Evolutionary conservation across 53 echinoderm and acorn worm species (phyloP), one percentile per base, ranked within the genome.

Genomic region (Holothuria scabra): DNA sequence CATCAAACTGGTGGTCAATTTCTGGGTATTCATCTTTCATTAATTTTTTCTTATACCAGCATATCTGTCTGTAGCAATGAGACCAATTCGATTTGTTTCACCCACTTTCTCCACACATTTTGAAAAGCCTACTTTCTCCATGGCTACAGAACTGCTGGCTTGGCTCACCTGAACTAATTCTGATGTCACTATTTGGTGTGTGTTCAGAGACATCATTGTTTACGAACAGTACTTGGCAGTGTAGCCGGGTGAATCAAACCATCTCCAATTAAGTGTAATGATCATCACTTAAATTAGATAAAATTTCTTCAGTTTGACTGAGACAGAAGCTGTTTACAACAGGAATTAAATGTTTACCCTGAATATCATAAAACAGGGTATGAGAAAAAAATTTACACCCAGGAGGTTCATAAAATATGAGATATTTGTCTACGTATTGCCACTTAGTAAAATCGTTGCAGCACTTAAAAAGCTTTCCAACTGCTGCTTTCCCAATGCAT

Each of bases 1-100:
- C 68, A 56, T 87, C 87, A 56, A 66, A 87, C 65, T 87, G 87
- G 66, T 87, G 87, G 11, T 49, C 20, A 14, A 87, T 81, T 28
- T 68, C 29, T 22, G 81, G 52, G 59, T 81, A 74, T 58, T 72
- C 85, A 30, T 71, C 74, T 25, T 33, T 71, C 60, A 85, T 16
- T 35, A 24, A n/a, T n/a, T n/a, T 31, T 80, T 87, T 30, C 33
- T 44, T 12, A 87, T 87, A 18, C 87, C 69, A 6, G 23, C 56
- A 56, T 87, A 81, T n/a, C 87, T 58, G 49, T 86, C 87, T 16
- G 80, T 87, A 11, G 84, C 84, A 48, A 84, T 25, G 6, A 67
- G 57, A 41, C 58, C 38, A 1, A 83, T 28, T 70, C 28, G 60
- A 10, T 12, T 30, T 56, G 19, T 66, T 66, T 19, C 41, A 74